Percentiles rank a stretch among this genome's conserved stretches.
These are phyloP conservation scores for Ichneumon xanthorius DNA, from an alignment of 2,888 invertebrate species.

Conservation along the genomic window DNA sequence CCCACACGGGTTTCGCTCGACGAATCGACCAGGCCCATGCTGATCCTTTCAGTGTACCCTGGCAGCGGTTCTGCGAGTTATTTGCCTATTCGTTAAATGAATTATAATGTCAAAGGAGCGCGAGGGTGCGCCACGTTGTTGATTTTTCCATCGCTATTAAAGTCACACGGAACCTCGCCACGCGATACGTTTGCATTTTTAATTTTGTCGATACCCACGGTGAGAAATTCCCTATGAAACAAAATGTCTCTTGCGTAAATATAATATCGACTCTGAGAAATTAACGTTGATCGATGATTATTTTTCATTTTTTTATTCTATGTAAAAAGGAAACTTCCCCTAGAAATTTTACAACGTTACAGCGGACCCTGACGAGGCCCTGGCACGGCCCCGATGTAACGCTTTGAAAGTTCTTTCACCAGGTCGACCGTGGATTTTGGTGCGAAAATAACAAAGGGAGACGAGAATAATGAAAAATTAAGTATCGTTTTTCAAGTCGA, in stretches of 20 bases:
- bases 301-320: background rate
- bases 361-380: too few species aligned
- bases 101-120: constrained; percentile 68
- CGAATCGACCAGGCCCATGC: constrained; percentile 53
- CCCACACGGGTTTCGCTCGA: constrained; percentile 64
- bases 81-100: constrained; percentile 68
- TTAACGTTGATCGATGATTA: background rate
- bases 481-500: background rate
- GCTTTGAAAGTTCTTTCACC: too few species aligned
- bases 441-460: background rate
- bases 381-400: too few species aligned
- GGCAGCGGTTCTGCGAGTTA: constrained; percentile 36
- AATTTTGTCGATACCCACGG: background rate
- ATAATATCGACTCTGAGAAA: background rate
- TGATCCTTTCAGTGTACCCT: constrained; percentile 21
- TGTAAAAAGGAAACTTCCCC: background rate
- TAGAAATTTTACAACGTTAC: too few species aligned
- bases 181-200: background rate
- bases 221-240: background rate
- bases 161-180: constrained; percentile 52
- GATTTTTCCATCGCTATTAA: constrained; percentile 48
- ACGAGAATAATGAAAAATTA: background rate
- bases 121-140: constrained; percentile 63
- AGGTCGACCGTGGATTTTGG: too few species aligned
- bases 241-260: background rate